Conservation (phyloP, 23 tunicate genomes). For the Styela plicata region DNA sequence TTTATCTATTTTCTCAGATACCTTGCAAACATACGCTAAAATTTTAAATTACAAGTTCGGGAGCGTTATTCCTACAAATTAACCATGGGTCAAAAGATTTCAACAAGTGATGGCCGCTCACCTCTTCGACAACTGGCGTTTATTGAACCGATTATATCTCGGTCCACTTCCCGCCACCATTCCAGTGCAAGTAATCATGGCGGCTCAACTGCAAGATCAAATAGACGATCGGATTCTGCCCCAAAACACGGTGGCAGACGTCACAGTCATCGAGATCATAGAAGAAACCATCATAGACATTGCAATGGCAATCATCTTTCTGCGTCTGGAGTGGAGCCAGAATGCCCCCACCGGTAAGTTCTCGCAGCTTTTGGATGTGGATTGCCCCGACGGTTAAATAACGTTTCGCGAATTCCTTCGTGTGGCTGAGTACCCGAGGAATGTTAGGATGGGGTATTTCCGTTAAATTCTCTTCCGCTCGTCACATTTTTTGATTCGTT, state of each 20-base stretch:
- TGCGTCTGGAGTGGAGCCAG: constrained; percentile 61
- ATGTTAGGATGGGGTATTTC: too few species aligned
- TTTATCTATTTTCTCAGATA: not conserved
- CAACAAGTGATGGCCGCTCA: constrained; percentile 48
- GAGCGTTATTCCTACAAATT: not conserved
- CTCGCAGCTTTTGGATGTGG: too few species aligned
- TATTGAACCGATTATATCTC: constrained; percentile 74
- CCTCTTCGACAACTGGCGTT: constrained; percentile 59
- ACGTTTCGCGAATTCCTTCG: too few species aligned
- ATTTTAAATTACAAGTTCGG: not conserved
- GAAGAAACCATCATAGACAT: constrained; percentile 39
- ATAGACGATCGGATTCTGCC: constrained; percentile 33
- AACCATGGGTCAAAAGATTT: constrained; percentile 54
- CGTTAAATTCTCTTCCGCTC: too few species aligned
- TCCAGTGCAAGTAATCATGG: constrained; percentile 26
- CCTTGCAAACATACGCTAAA: not conserved
- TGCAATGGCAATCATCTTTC: constrained; percentile 37
- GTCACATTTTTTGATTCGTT: too few species aligned
- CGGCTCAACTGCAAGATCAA: constrained; percentile 33
- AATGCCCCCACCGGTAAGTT: constrained; percentile 73
- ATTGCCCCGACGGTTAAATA: too few species aligned
- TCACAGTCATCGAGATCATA: constrained; percentile 44
- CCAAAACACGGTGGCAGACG: constrained; percentile 56
- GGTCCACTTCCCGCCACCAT: constrained; percentile 35
- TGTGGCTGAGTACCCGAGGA: too few species aligned